Evolutionary conservation across 2,113 vertebrate genomes (phyloP).

Genomic region (Callaeas wilsoni): DNA sequence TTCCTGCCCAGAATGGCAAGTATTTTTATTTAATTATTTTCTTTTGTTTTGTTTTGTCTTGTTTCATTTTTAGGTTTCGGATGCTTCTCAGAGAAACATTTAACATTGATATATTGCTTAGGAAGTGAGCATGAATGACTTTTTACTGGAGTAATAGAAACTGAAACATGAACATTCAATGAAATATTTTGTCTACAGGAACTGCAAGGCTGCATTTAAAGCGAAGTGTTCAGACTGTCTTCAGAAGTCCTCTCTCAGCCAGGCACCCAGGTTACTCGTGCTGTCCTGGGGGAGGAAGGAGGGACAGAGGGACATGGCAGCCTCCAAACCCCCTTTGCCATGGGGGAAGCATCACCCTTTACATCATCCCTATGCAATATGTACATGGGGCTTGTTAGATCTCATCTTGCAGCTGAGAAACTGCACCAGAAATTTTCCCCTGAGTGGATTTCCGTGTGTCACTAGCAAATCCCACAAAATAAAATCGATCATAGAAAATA

Average conservation of each 20-base stretch:
- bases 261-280: background rate
- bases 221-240: background rate
- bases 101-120: background rate
- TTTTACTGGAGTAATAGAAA: background rate
- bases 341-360: background rate
- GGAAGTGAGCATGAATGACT: background rate
- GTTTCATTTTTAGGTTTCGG: background rate
- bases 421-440: background rate
- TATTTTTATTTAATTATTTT: background rate
- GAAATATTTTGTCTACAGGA: background rate
- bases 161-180: background rate
- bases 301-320: background rate
- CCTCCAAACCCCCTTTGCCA: background rate
- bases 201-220: background rate
- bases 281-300: background rate
- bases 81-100: background rate
- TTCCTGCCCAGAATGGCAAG: background rate
- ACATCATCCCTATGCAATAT: background rate
- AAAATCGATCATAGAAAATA: background rate
- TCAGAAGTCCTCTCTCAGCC: background rate
- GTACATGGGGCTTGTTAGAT: background rate
- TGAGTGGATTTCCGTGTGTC: background rate
- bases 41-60: background rate
- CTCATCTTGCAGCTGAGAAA: background rate
- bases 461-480: background rate